Percentiles rank a stretch among this genome's conserved stretches.
Evolutionary conservation across 2,797 vertebrate species (phyloP).

Genomic region (Coregonus ussuriensis): DNA sequence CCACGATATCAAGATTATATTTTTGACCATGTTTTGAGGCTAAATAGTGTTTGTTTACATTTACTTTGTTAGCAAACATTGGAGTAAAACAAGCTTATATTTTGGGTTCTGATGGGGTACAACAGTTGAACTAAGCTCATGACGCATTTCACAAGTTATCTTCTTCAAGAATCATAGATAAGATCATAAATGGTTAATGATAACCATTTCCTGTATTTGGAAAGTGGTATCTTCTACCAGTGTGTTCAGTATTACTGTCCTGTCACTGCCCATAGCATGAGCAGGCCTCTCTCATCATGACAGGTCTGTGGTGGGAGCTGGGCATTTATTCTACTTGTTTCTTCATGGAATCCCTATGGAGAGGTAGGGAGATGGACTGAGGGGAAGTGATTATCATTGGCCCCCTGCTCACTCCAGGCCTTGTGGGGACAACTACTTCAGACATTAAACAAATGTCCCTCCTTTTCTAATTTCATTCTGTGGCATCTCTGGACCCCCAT

Average conservation of each 20-base stretch:
- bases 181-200: too few relatives aligned
- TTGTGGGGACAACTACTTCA: conserved; percentile 58
- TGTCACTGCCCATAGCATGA: not conserved
- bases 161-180: too few relatives aligned
- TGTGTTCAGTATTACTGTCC: not conserved
- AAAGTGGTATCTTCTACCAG: not conserved
- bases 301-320: not conserved
- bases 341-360: not conserved
- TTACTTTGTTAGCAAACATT: too few relatives aligned
- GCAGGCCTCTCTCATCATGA: not conserved
- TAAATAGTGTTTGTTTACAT: too few relatives aligned
- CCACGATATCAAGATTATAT: too few relatives aligned
- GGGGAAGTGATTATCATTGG: conserved; percentile 51
- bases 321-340: not conserved
- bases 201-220: not conserved
- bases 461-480: conserved; percentile 71
- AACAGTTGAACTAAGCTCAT: too few relatives aligned
- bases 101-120: too few relatives aligned
- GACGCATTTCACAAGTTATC: too few relatives aligned
- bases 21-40: too few relatives aligned
- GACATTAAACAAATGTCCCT: conserved; percentile 70
- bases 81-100: too few relatives aligned
- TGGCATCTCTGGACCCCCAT: conserved; percentile 64
- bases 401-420: conserved; percentile 55
- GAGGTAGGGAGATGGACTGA: conserved; percentile 31